Evolutionary conservation across 2,797 vertebrate species (phyloP).

Genomic region (Nasua narica): DNA sequence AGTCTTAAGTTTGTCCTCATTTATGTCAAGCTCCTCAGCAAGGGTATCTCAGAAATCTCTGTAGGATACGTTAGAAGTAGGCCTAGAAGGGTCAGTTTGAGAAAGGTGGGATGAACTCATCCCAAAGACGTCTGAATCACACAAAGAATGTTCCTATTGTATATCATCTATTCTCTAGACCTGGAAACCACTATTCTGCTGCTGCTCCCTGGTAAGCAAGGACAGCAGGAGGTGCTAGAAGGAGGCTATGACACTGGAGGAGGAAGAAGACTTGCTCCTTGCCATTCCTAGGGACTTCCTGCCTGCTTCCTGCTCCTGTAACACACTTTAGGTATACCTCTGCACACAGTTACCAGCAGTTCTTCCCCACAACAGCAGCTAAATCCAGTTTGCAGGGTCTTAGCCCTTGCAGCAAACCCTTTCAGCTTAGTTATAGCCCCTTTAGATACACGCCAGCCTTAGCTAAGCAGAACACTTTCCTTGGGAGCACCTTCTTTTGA

Average conservation of each 20-base stretch:
- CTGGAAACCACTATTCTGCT: too few species aligned
- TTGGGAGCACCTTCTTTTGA: not conserved
- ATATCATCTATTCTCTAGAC: not conserved
- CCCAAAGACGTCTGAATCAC: not conserved
- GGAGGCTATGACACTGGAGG: rapidly evolving
- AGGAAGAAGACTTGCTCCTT: not conserved
- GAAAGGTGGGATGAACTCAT: not conserved
- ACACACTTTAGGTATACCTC: not conserved
- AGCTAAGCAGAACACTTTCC: not conserved
- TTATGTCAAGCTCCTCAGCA: not conserved
- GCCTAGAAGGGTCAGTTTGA: not conserved
- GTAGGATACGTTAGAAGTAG: not conserved
- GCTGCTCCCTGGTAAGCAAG: not conserved
- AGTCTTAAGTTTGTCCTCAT: not conserved
- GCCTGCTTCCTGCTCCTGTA: not conserved
- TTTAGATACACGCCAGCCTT: not conserved
- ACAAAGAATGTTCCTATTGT: not conserved
- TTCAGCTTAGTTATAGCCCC: not conserved
- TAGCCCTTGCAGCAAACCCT: not conserved
- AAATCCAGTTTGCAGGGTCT: not conserved
- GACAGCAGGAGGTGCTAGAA: not conserved
- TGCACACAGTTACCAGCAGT: not conserved
- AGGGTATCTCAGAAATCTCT: not conserved
- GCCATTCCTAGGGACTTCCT: not conserved
- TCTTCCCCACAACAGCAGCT: not conserved